Base-by-base conservation (phyloP, 1,140 invertebrate genomes). In the Drosophila truncata region DNA sequence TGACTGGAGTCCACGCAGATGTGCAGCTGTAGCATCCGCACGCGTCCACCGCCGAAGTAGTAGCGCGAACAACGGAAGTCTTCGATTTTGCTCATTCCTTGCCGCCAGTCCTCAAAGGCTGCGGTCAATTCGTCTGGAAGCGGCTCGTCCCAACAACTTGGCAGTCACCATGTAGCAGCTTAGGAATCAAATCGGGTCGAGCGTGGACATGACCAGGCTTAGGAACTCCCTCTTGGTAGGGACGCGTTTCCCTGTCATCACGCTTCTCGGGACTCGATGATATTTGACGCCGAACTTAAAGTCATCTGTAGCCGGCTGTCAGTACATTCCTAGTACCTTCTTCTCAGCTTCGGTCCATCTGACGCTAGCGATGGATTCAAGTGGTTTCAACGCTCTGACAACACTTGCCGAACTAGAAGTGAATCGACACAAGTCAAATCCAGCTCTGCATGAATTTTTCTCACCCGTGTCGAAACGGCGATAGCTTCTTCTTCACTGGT, bases 1-100 rank as follows among this genome's bases (percentile, higher is more conserved):
- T 73, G 59, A 27, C 67, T 78, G 31, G 63, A 60, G 18, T 86
- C 91, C 14, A 87, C 79, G 29, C 75, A 76, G 14, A 63, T 58
- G 11, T 81, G 64, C 27, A 78, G 16, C 13, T 65, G n/a, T 41
- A 64, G 5, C 6, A 16, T 33, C 31, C 6, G 33, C 33, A 54
- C 35, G n/a, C 11, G 13, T 16, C 31, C 23, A 23, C 2, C 27
- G 57, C 18, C n/a, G n/a, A 57, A 39, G 23, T 13, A 57, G 23
- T n/a, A 27, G 29, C 18, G 49, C 13, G 16, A 35, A 41, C 54
- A 57, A 39, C 8, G 8, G 37, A 41, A 41, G 3, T 41, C 29
- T 9, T 31, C 7, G 2, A 31, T 31, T 8, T 31, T 1, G 2
- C 7, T 31, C 29, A 31, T 31, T 31, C 10, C 29, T 31, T 31